phyloP scores from a whole-genome alignment of 2,888 invertebrate genomes.

The Caenorhabditis virilis region DNA sequence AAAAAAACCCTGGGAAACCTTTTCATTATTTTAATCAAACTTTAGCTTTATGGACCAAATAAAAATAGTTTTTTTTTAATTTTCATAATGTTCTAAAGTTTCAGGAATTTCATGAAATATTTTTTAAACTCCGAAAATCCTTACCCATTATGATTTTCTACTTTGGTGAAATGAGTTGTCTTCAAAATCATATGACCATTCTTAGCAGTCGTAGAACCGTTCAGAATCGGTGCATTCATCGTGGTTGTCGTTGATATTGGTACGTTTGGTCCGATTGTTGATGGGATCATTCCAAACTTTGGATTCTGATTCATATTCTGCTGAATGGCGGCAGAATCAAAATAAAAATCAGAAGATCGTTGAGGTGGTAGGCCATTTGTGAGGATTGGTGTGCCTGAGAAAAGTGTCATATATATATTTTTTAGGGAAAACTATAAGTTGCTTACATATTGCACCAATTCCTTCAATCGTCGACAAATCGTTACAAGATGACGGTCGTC shows the following conservation, averaged over 20 bases:
- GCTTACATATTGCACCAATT: constrained; percentile 3
- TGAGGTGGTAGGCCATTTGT: background rate
- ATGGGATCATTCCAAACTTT: constrained; percentile 5
- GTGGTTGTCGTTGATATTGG: constrained; percentile 4
- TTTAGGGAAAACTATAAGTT: background rate
- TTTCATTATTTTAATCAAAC: background rate
- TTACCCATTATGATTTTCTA: constrained; percentile 31
- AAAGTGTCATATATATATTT: background rate
- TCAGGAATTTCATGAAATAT: background rate
- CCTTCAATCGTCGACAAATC: constrained; percentile 30
- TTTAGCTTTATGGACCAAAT: background rate
- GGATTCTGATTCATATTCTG: constrained; percentile 19
- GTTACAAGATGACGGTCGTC: constrained; percentile 39
- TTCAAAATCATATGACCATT: constrained; percentile 10
- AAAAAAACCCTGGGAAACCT: too few species aligned
- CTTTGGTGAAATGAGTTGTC: constrained; percentile 12
- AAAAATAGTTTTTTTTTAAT: background rate
- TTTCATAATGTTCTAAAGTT: background rate
- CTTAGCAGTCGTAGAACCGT: background rate
- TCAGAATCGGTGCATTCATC: background rate
- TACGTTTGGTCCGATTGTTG: constrained; percentile 2
- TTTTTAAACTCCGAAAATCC: background rate
- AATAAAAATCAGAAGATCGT: constrained; percentile 18
- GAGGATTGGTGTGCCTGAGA: background rate
- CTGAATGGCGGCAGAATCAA: constrained; percentile 38